A percentile compares a stretch with the other conserved stretches of the same genome.
phyloP scores from a whole-genome alignment of 2,797 vertebrate species.

The Babyrousa celebensis region DNA sequence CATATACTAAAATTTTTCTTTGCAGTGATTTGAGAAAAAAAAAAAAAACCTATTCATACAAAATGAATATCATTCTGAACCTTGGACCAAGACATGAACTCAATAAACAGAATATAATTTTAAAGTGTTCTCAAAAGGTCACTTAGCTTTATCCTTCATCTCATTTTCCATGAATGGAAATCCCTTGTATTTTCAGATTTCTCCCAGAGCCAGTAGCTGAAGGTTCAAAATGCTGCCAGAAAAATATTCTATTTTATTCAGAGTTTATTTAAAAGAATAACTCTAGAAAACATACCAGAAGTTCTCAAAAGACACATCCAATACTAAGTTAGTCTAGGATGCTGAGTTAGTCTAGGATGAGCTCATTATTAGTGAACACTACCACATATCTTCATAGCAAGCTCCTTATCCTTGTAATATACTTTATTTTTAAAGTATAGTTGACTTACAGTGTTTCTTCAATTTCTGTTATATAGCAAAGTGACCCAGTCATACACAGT shows the following conservation, averaged over 20 bases:
- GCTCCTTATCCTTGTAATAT: not conserved
- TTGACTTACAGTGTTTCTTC: too few relatives aligned
- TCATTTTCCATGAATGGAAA: conserved; percentile 75
- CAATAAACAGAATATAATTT: conserved; percentile 83
- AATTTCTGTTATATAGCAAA: too few relatives aligned
- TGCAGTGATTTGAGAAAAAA: conserved; percentile 70
- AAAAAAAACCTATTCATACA: conserved; percentile 59
- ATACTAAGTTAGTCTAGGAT: not conserved
- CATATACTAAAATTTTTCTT: conserved; percentile 76
- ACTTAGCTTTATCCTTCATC: conserved; percentile 75
- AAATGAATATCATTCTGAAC: conserved; percentile 79
- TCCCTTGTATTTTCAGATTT: conserved; percentile 74
- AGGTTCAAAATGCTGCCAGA: conserved; percentile 63
- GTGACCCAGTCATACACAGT: too few relatives aligned
- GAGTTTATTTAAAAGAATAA: conserved; percentile 42
- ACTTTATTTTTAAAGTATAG: not conserved
- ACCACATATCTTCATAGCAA: not conserved
- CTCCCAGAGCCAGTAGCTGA: conserved; percentile 1
- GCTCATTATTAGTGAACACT: not conserved
- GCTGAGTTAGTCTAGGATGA: not conserved
- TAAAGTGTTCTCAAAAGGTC: conserved; percentile 76
- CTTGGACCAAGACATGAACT: conserved; percentile 73
- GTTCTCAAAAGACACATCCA: not conserved
- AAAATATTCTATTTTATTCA: conserved; percentile 65
- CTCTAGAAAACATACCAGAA: conserved; percentile 49